phyloP scores from a whole-genome alignment of 2,113 vertebrate species.

The Merops nubicus region DNA sequence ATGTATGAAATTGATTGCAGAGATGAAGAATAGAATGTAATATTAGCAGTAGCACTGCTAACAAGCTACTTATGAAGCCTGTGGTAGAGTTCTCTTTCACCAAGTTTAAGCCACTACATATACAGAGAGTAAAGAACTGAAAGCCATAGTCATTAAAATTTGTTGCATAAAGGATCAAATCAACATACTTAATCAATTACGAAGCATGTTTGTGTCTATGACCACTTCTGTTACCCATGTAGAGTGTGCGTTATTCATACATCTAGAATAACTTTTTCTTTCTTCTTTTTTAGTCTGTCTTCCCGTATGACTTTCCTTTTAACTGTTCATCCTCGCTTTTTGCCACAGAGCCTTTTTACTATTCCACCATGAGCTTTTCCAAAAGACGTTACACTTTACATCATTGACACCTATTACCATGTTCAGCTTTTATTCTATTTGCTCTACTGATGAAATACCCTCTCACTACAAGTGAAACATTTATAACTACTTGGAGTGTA shows the following conservation, averaged over 20 bases:
- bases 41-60: neutral
- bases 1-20: constrained; percentile 49
- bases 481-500: neutral
- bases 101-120: neutral
- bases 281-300: neutral
- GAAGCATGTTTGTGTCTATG: neutral
- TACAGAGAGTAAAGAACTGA: neutral
- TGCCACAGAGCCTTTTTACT: neutral
- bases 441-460: neutral
- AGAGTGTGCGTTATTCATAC: neutral
- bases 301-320: neutral
- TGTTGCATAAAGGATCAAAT: neutral
- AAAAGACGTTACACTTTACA: neutral
- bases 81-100: neutral
- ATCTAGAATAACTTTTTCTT: neutral
- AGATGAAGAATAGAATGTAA: constrained; percentile 3
- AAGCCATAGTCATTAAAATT: neutral
- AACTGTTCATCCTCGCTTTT: neutral
- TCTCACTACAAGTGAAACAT: neutral
- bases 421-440: neutral
- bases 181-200: neutral
- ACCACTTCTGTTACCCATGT: neutral
- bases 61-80: neutral
- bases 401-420: neutral
- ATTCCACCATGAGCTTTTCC: neutral